Evolutionary conservation across 2,113 vertebrate species (phyloP).

Genomic region (Genyomyrus donnyi): DNA sequence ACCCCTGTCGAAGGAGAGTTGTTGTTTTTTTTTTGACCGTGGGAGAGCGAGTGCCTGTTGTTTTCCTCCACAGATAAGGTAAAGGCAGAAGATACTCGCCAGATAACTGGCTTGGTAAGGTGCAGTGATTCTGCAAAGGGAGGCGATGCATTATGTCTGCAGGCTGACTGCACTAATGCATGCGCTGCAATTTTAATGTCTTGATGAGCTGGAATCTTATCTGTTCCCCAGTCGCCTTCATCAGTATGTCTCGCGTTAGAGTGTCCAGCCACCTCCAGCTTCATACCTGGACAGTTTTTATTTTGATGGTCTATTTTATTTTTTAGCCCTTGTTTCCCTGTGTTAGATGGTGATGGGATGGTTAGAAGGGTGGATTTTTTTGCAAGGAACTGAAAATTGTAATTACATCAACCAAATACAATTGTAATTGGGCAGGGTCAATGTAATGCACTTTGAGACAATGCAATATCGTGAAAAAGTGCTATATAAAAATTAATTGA

Average conservation of each 20-base stretch:
- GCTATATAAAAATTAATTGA: neutral
- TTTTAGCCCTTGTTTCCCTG: neutral
- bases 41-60: neutral
- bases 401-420: neutral
- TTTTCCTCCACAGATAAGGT: neutral
- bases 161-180: neutral
- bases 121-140: neutral
- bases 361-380: neutral
- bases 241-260: neutral
- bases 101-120: neutral
- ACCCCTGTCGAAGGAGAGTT: neutral
- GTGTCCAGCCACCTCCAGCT: neutral
- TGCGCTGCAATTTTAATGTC: neutral
- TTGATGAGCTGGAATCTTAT: neutral
- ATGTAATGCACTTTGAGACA: neutral
- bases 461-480: neutral
- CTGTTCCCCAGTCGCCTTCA: neutral
- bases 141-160: neutral
- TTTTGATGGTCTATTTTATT: neutral
- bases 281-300: neutral
- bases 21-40: neutral
- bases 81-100: neutral
- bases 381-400: neutral
- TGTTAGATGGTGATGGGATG: neutral
- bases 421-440: neutral